Evolutionary conservation across 2,888 invertebrate genomes (phyloP).

Genomic region (Drosophila robusta): DNA sequence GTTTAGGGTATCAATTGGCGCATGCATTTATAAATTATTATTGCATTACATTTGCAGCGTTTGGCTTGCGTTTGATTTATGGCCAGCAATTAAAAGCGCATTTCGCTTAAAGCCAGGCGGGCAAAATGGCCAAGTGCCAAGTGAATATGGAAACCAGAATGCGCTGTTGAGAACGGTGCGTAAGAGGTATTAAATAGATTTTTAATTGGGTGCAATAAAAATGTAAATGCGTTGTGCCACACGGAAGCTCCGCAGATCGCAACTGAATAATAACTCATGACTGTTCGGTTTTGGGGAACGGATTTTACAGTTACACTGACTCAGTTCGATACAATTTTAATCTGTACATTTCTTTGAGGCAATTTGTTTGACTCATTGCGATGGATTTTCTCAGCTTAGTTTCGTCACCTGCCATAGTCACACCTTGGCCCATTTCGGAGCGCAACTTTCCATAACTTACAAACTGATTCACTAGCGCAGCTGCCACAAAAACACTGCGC

Average conservation of each 20-base stretch:
- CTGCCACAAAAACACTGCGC: not conserved
- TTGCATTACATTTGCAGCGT: constrained; percentile 41
- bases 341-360: not conserved
- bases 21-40: constrained; percentile 59
- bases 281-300: constrained; percentile 4
- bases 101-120: constrained; percentile 48
- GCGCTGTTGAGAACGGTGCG: constrained; percentile 21
- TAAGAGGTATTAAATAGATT: constrained; percentile 66
- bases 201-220: constrained; percentile 72
- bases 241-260: constrained; percentile 8
- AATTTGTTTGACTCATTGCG: constrained; percentile 32
- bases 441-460: constrained; percentile 48
- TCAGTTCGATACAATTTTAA: constrained; percentile 21
- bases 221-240: constrained; percentile 29
- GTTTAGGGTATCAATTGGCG: constrained; percentile 45
- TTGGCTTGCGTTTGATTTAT: constrained; percentile 71
- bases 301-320: constrained; percentile 17
- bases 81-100: constrained; percentile 80
- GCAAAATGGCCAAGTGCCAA: constrained; percentile 43
- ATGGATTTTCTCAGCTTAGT: constrained; percentile 1
- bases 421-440: constrained; percentile 31
- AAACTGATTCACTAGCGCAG: constrained; percentile 35
- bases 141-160: constrained; percentile 18
- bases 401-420: constrained; percentile 26
- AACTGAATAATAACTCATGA: not conserved